A percentile compares a stretch with the other conserved stretches of the same genome.
Evolutionary conservation across 1,140 invertebrate genomes (phyloP).

Genomic region (Scaptodrosophila lebanonensis): DNA sequence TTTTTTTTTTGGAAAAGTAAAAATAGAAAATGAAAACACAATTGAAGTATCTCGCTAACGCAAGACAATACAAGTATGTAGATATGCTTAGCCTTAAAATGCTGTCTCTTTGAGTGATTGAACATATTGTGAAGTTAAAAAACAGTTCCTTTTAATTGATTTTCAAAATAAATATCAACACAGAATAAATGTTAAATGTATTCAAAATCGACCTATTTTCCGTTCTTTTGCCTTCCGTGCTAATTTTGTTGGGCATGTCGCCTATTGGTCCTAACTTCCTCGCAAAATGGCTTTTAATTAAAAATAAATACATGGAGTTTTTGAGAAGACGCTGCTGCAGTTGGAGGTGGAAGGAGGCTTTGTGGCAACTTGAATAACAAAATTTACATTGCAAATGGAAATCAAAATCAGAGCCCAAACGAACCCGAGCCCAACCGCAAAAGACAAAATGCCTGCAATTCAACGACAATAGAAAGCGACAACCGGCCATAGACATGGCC

Average conservation of each 20-base stretch:
- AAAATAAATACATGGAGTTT: conserved; percentile 62
- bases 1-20: no score
- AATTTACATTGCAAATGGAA: conserved; percentile 68
- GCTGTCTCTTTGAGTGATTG: no score
- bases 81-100: no score
- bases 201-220: conserved; percentile 17
- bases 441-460: conserved; percentile 28
- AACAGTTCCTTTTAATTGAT: no score
- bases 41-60: no score
- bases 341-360: no score
- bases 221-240: not conserved
- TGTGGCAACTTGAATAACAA: no score
- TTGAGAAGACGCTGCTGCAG: conserved; percentile 5
- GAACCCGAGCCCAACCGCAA: conserved; percentile 1
- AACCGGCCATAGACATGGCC: conserved; percentile 34
- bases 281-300: conserved; percentile 65
- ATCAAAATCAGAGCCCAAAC: conserved; percentile 11
- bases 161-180: no score
- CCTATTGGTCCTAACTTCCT: conserved; percentile 52
- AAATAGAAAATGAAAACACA: no score
- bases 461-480: not conserved
- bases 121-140: no score
- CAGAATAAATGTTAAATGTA: not conserved
- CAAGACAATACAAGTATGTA: no score
- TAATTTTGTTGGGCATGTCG: conserved; percentile 38